These are phyloP conservation scores for Sula dactylatra DNA, from an alignment of 2,113 vertebrate species.

Conservation along the genomic window DNA sequence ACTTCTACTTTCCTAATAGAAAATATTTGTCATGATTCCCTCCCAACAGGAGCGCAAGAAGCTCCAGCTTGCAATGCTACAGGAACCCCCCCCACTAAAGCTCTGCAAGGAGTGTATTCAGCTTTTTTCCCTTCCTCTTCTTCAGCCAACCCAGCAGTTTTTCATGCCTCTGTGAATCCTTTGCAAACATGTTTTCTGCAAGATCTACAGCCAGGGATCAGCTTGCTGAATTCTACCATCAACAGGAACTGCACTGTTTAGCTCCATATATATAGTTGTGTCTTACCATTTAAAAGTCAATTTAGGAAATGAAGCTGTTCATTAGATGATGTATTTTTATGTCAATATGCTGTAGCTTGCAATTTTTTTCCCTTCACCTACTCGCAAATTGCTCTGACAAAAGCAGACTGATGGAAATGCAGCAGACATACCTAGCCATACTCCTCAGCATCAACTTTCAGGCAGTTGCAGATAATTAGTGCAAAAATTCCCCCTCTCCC, in stretches of 20 bases:
- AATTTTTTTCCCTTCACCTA: neutral
- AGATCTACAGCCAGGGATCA: neutral
- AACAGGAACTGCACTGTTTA: neutral
- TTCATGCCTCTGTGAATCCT: neutral
- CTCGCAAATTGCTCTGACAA: neutral
- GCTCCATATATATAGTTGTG: neutral
- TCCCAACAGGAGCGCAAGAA: neutral
- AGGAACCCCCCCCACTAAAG: neutral
- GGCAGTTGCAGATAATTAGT: neutral
- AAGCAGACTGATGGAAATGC: neutral
- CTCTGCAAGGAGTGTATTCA: neutral
- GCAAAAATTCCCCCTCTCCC: neutral
- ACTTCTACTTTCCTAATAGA: slow-evolving; percentile 41
- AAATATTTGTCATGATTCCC: slow-evolving; percentile 39
- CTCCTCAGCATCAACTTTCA: neutral
- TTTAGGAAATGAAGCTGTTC: neutral
- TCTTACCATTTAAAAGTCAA: neutral
- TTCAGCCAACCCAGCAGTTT: neutral
- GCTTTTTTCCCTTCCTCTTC: neutral
- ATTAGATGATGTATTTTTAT: neutral
- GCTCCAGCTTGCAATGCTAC: neutral
- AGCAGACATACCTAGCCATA: neutral
- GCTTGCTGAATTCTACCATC: neutral
- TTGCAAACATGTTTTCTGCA: neutral
- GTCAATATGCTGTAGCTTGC: neutral